A percentile compares a stretch with the other conserved stretches of the same genome.
These are phyloP conservation scores for human DNA, from an alignment of 2,113 vertebrate genomes.

Conservation along the genomic window DNA sequence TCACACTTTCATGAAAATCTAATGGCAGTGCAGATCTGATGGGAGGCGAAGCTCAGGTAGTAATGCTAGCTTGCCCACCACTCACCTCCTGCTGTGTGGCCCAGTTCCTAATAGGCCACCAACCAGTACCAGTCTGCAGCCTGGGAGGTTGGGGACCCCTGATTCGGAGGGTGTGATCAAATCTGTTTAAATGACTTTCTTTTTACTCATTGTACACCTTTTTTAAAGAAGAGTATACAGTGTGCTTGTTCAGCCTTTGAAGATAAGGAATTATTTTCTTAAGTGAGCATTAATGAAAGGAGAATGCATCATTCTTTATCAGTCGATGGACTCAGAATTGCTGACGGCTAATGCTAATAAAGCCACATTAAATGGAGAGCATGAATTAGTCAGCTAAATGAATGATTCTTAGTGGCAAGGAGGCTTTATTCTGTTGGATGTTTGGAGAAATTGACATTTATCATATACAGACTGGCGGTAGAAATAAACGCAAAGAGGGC, in stretches of 20 bases:
- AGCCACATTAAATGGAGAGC: constrained; percentile 66
- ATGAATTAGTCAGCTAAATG: constrained; percentile 73
- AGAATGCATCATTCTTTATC: constrained; percentile 69
- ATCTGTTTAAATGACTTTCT: constrained; percentile 40
- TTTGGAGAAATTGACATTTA: constrained; percentile 57
- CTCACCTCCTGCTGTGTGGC: no score
- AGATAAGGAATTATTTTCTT: constrained; percentile 61
- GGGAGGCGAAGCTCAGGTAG: no score
- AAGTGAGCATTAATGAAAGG: constrained; percentile 63
- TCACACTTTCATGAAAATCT: no score
- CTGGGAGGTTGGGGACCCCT: neutral
- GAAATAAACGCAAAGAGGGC: constrained; percentile 56
- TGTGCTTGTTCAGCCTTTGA: constrained; percentile 67
- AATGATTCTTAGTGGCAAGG: constrained; percentile 58
- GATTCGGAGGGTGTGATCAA: constrained; percentile 23
- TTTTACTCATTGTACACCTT: neutral
- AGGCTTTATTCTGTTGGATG: constrained; percentile 59
- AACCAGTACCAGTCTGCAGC: no score
- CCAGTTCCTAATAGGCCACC: no score
- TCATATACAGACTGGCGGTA: constrained; percentile 44
- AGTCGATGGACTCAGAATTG: constrained; percentile 68
- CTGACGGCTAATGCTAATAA: constrained; percentile 65
- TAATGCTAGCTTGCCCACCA: no score
- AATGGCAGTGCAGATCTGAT: no score
- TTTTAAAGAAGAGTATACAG: neutral